These are phyloP conservation scores for Lacerta viridis DNA, from an alignment of 2,797 vertebrate genomes.

Conservation along the genomic window DNA sequence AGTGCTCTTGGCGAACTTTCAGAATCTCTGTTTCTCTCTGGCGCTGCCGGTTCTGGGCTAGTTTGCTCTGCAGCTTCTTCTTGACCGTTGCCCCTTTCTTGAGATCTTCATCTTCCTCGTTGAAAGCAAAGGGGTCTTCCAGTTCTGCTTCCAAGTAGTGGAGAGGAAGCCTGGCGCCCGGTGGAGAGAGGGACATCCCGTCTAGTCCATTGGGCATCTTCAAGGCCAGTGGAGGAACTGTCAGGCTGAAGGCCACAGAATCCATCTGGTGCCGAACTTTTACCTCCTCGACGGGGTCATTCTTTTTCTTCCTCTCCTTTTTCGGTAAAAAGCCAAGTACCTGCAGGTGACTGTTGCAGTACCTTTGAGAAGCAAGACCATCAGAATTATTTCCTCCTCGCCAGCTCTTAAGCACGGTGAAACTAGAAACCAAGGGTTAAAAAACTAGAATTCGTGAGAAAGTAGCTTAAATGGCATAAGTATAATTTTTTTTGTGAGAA, in stretches of 20 bases:
- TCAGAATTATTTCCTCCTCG: conserved; percentile 26
- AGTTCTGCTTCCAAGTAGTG: conserved; percentile 92
- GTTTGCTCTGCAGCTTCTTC: conserved; percentile 93
- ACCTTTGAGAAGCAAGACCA: conserved; percentile 84
- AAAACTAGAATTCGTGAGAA: neutral
- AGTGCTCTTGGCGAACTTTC: conserved; percentile 94
- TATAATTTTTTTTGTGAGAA: neutral
- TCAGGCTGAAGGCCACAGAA: conserved; percentile 96
- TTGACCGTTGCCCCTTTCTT: conserved; percentile 90
- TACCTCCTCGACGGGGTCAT: conserved; percentile 93
- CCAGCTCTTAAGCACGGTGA: neutral
- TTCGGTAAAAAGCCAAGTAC: conserved; percentile 99
- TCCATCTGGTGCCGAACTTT: conserved; percentile 93
- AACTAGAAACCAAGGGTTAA: conserved; percentile 33
- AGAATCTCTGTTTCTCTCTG: conserved; percentile 89
- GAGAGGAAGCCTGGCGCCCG: conserved; percentile 88
- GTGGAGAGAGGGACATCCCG: conserved; percentile 93
- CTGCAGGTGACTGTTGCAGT: conserved; percentile 99
- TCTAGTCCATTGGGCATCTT: conserved; percentile 96
- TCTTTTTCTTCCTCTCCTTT: conserved; percentile 99
- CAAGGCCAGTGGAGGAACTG: conserved; percentile 93
- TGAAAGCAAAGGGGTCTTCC: conserved; percentile 97
- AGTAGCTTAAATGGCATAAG: conserved; percentile 24
- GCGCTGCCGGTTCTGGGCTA: conserved; percentile 91
- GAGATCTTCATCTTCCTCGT: conserved; percentile 91